These are phyloP conservation scores for Porites lobata DNA, from an alignment of 92 coral and sea anemone species.

Conservation along the genomic window DNA sequence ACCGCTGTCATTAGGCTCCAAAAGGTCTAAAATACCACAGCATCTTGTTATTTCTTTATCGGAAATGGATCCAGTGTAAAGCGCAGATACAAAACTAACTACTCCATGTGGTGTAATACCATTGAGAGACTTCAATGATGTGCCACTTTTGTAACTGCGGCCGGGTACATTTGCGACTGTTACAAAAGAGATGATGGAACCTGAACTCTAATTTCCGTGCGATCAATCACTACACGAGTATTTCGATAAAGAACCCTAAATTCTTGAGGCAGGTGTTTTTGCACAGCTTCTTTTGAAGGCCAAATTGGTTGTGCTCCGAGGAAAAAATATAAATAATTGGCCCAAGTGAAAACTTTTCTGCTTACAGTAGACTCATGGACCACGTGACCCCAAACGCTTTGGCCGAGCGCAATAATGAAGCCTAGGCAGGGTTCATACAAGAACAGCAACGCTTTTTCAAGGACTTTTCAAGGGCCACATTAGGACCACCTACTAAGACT, in stretches of 20 bases:
- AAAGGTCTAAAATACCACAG: constrained; percentile 54
- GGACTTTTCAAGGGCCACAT: too few species aligned
- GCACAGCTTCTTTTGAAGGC: constrained; percentile 14
- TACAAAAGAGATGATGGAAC: neutral
- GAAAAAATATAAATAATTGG: neutral
- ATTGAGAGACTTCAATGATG: constrained; percentile 29
- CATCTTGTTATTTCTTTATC: constrained; percentile 64
- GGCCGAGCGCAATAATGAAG: too few species aligned
- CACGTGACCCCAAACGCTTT: too few species aligned
- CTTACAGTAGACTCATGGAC: neutral
- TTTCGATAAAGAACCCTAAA: neutral
- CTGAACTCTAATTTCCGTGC: neutral
- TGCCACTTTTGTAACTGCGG: constrained; percentile 32
- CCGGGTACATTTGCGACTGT: constrained; percentile 12
- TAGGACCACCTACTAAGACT: too few species aligned
- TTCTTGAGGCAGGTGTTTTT: neutral
- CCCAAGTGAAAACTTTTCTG: neutral
- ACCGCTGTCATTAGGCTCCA: constrained; percentile 59
- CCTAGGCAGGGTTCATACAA: too few species aligned
- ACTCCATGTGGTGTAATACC: constrained; percentile 62
- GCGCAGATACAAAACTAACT: constrained; percentile 58
- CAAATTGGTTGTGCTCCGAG: constrained; percentile 13
- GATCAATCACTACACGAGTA: neutral
- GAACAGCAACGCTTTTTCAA: too few species aligned
- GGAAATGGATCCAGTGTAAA: constrained; percentile 53